Base-by-base conservation (phyloP, 2,113 vertebrate genomes). In the Spermophilus dauricus region DNA sequence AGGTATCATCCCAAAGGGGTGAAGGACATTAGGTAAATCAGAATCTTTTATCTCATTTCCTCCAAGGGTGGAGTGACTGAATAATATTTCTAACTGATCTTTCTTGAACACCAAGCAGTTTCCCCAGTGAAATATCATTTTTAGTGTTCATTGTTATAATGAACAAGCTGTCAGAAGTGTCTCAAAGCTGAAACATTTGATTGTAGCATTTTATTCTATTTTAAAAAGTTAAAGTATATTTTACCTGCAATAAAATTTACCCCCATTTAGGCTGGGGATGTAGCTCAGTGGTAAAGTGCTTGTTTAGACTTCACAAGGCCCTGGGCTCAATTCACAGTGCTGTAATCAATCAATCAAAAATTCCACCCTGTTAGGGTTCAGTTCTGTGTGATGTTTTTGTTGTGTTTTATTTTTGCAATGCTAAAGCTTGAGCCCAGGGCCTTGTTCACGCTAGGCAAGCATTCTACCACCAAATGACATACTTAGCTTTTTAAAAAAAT, bases 91-190 rank as follows among this genome's bases (percentile, higher is more conserved):
- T 78, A 90, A 85, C 18, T 92, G 37, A 80, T 92, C 22, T 32
- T 37, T 67, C 37, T 95, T 73, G 37, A 91, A 85, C 32, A 92
- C 39, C 32, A 89, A 91, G 18, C 37, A 75, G 8, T 92, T 86
- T 89, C 67, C 12, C 10, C 14, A 45, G 1, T 84, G 75, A 89
- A 96, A 51, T 72, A 75, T 28, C 45, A 69, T 94, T 91, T 91
- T 26, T 91, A 88, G n/a, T 88, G 28, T 89, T 42, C 20, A 39
- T 96, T 95, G 83, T 73, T 94, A 5, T 89, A 89, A 72, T 86
- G 42, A 86, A 86, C 45, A 92, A 70, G 37, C n/a, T n/a, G 48
- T 94, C 42, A 88, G 76, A 91, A 93, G 39, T 63, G 28, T 72
- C 65, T 80, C 34, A 69, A 20, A 58, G 67, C 76, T 86, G 28